Conservation (phyloP, 2,113 vertebrate genomes). For the Brachypteracias leptosomus region DNA sequence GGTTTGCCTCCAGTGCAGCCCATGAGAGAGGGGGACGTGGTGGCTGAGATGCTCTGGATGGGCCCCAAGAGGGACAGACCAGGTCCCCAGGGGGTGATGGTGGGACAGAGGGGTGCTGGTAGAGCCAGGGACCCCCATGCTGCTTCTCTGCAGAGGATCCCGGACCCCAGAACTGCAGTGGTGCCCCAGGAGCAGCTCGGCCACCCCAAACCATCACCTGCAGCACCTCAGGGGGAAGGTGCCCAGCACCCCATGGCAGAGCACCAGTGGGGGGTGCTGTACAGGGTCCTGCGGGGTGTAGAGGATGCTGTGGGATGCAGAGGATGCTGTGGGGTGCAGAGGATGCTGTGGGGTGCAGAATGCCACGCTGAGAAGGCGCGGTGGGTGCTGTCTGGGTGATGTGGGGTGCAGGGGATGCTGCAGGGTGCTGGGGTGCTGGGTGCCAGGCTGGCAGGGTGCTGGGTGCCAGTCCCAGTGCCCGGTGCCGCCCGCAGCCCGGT, state of each 20-base stretch:
- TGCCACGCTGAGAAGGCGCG: neutral
- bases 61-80: neutral
- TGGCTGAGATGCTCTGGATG: rapidly evolving
- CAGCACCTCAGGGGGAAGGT: neutral
- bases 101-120: rapidly evolving
- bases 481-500: neutral
- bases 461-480: neutral
- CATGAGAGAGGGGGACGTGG: neutral
- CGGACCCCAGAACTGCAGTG: rapidly evolving
- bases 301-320: neutral
- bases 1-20: neutral
- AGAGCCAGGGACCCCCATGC: rapidly evolving
- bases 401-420: neutral
- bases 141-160: neutral
- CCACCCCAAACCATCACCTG: neutral
- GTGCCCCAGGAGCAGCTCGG: neutral
- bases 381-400: neutral
- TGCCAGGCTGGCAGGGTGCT: neutral
- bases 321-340: neutral
- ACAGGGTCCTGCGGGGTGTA: neutral
- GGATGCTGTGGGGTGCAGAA: neutral
- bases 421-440: neutral
- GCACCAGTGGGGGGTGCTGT: neutral
- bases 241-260: neutral
- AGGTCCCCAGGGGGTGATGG: rapidly evolving